phyloP scores from a whole-genome alignment of 2,113 vertebrate species.

The Tetraodon nigroviridis region DNA sequence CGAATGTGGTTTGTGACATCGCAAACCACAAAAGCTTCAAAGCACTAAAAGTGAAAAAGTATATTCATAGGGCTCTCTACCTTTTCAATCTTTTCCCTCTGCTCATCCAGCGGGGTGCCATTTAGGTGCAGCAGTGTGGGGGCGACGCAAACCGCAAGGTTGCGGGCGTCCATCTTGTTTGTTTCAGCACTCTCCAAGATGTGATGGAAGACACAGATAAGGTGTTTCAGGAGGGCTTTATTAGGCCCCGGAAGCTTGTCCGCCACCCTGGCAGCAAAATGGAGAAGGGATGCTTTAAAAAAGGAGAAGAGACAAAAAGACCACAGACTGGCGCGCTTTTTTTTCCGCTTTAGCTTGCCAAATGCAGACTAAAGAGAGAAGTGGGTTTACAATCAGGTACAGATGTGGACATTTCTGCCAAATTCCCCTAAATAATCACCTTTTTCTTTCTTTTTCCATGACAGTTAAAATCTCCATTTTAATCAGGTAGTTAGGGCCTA shows the following conservation, averaged over 20 bases:
- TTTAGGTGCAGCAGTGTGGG: slow-evolving; percentile 83
- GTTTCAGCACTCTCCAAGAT: slow-evolving; percentile 71
- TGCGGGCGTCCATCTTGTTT: slow-evolving; percentile 88
- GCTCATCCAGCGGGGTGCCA: slow-evolving; percentile 69
- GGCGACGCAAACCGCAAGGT: slow-evolving; percentile 87
- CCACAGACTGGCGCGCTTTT: slow-evolving; percentile 44
- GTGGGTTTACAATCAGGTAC: slow-evolving; percentile 19
- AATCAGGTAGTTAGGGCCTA: neutral
- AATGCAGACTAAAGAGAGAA: slow-evolving; percentile 45
- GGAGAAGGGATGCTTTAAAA: neutral
- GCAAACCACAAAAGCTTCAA: slow-evolving; percentile 46
- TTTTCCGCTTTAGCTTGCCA: slow-evolving; percentile 32
- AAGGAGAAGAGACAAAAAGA: slow-evolving; percentile 18
- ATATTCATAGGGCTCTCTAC: slow-evolving; percentile 51
- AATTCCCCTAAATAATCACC: slow-evolving; percentile 30
- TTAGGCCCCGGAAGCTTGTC: slow-evolving; percentile 79
- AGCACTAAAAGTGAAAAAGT: slow-evolving; percentile 21
- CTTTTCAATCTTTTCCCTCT: slow-evolving; percentile 78
- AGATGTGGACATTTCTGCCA: slow-evolving; percentile 42
- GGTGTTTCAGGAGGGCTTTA: slow-evolving; percentile 72
- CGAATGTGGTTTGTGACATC: slow-evolving; percentile 49
- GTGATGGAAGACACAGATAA: slow-evolving; percentile 76
- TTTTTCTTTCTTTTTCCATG: neutral
- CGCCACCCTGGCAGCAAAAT: slow-evolving; percentile 70
- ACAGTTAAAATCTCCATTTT: neutral